phyloP scores from a whole-genome alignment of 30 jellyfish, hydroid and myxozoan species.

The Turritopsis dohrnii region DNA sequence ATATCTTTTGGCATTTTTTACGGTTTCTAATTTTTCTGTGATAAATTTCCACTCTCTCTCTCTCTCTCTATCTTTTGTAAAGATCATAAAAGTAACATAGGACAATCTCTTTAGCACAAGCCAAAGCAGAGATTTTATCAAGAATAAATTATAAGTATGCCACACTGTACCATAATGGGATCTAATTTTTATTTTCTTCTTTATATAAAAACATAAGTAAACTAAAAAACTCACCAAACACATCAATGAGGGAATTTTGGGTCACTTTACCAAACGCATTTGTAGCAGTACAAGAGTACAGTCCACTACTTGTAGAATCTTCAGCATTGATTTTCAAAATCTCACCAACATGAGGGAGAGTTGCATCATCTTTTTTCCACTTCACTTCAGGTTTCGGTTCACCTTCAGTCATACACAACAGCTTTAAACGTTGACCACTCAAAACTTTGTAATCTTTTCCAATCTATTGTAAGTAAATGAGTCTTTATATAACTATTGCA shows the following conservation, averaged over 20 bases:
- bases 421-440: constrained; percentile 43
- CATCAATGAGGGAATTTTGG: constrained; percentile 42
- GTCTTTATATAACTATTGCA: too few species aligned
- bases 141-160: too few species aligned
- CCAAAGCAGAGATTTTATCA: too few species aligned
- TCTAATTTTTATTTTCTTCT: too few species aligned
- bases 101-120: too few species aligned
- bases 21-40: too few species aligned
- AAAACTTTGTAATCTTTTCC: constrained; percentile 68
- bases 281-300: constrained; percentile 53
- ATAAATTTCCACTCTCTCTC: too few species aligned
- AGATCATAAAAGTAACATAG: too few species aligned
- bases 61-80: too few species aligned
- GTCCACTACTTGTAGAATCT: constrained; percentile 42
- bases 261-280: constrained; percentile 61
- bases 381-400: constrained; percentile 71
- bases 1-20: too few species aligned
- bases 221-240: constrained; percentile 45
- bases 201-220: not conserved
- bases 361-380: constrained; percentile 57
- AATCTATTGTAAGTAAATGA: too few species aligned
- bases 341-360: constrained; percentile 28
- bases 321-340: constrained; percentile 38
- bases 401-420: constrained; percentile 65
- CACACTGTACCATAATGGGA: too few species aligned